Conservation (phyloP, 2,797 vertebrate genomes). For the Hipposideros larvatus region DNA sequence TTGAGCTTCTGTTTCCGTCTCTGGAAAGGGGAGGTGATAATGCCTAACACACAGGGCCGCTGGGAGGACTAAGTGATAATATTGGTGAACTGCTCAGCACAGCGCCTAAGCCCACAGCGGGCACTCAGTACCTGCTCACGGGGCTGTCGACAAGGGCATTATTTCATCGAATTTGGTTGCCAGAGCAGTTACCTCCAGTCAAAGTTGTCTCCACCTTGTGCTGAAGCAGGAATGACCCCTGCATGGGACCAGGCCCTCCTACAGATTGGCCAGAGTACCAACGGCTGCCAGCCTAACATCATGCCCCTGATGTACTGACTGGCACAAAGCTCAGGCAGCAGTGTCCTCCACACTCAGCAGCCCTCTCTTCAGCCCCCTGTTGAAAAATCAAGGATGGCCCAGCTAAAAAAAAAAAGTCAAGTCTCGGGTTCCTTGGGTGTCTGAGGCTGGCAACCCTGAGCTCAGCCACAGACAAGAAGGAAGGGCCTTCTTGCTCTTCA, state of each 20-base stretch:
- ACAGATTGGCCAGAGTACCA: accelerated
- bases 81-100: accelerated
- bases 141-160: accelerated
- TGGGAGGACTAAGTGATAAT: accelerated
- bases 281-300: background rate
- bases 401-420: background rate
- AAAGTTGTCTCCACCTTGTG: background rate
- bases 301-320: accelerated
- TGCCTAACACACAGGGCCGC: background rate
- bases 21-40: background rate
- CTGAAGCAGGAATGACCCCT: background rate
- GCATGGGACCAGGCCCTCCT: background rate
- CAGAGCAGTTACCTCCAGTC: background rate
- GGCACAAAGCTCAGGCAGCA: too few relatives aligned
- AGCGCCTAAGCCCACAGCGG: accelerated
- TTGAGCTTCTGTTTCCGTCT: background rate
- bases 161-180: background rate
- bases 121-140: accelerated
- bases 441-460: background rate
- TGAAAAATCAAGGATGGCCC: background rate
- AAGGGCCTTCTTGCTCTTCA: background rate
- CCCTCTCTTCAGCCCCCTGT: background rate
- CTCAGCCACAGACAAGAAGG: background rate
- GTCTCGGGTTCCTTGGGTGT: background rate
- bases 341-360: background rate